These are phyloP conservation scores for Anoplolepis gracilipes DNA, from an alignment of 1,140 invertebrate genomes.

Conservation along the genomic window DNA sequence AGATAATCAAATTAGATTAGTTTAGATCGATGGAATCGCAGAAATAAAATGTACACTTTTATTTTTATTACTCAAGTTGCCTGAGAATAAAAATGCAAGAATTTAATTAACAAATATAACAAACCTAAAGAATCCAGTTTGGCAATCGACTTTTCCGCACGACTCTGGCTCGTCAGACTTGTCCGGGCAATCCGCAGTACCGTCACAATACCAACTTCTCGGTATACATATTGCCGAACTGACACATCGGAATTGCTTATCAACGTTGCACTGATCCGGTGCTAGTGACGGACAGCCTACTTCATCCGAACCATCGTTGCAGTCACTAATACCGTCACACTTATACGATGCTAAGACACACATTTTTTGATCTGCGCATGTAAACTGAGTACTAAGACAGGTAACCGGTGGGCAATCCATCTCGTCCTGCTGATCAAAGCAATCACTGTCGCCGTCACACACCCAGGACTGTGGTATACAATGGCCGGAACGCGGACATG, in stretches of 20 bases:
- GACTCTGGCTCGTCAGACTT: conserved; percentile 95
- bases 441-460: conserved; percentile 97
- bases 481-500: conserved; percentile 96
- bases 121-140: conserved; percentile 91
- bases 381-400: conserved; percentile 97
- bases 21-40: neutral
- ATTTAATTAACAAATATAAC: conserved; percentile 12
- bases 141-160: conserved; percentile 92
- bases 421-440: conserved; percentile 99
- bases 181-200: conserved; percentile 96
- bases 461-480: conserved; percentile 98
- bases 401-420: conserved; percentile 97
- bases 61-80: neutral
- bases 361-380: conserved; percentile 95
- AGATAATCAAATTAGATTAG: neutral
- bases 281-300: conserved; percentile 93
- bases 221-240: conserved; percentile 97
- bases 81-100: neutral
- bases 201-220: conserved; percentile 97
- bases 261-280: conserved; percentile 94
- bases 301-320: conserved; percentile 97
- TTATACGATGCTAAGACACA: conserved; percentile 97
- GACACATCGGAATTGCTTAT: conserved; percentile 96
- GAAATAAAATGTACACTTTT: neutral
- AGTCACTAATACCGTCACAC: conserved; percentile 97